Evolutionary conservation across 2,888 invertebrate species (phyloP), one percentile per base, ranked within the genome.

Genomic region (Watsonalla cultraria): DNA sequence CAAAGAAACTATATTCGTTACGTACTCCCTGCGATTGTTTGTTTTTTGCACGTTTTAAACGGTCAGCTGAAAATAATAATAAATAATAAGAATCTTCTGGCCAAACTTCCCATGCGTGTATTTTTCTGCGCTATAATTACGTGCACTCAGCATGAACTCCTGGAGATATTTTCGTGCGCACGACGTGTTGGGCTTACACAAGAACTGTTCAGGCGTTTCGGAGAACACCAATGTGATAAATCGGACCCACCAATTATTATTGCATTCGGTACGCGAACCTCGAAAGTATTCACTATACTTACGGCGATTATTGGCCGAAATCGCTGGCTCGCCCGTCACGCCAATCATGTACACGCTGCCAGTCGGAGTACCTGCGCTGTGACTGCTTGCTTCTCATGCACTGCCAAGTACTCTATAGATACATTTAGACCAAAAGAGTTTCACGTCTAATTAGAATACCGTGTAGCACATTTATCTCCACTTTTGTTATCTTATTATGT

Each of bases 191-290:
- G 82, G 86, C 82, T 86, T 86, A 74, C 85, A 84, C 82, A 88
- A 89, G 84, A 86, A 86, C 78, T 84, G 85, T 84, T 84, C 86
- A 78, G 83, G 77, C 83, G 68, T 82, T 90, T 90, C 90, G 80
- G 83, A 84, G 90, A 90, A 90, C 81, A 80, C 80, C 68, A 77
- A 85, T 85, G 88, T 90, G 90, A 89, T 89, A 88, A 90, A 88
- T 86, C 86, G 86, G 80, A 86, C 86, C 88, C 87, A 76, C 87
- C 87, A 89, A 89, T 90, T 89, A 90, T 89, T 86, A 84, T 87
- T 82, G 82, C 84, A 88, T 88, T 89, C 84, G 81, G 86, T 83
- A 78, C 82, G 81, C 80, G 84, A 87, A 86, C 77, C 82, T 80
- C 80, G 84, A 87, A 86, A 84, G 85, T 85, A 80, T 82, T 86